Percentiles rank a stretch among this genome's conserved stretches.
Evolutionary conservation across 1,140 invertebrate genomes (phyloP).

Genomic region (Nomia melanderi): DNA sequence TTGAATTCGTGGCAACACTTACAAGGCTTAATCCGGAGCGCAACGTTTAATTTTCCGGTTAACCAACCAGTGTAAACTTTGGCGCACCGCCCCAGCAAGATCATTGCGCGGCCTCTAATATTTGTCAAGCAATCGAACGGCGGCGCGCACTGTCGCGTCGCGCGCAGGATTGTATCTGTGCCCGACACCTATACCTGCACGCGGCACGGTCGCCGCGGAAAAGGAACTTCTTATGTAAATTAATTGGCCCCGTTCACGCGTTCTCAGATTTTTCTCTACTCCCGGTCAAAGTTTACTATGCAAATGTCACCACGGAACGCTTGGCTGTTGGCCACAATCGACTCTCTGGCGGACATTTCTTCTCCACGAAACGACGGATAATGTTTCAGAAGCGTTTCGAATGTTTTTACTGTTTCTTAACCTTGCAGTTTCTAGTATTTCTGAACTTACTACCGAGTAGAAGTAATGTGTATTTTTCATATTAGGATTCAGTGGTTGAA

Average conservation of each 20-base stretch:
- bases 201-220: background rate
- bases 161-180: background rate
- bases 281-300: background rate
- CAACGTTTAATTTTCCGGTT: slow-evolving; percentile 52
- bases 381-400: no score
- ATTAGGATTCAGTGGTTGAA: no score
- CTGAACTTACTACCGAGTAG: no score
- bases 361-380: no score
- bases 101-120: slow-evolving; percentile 40
- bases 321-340: no score
- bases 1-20: slow-evolving; percentile 31
- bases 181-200: background rate
- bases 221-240: background rate
- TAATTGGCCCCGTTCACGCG: background rate
- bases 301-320: background rate
- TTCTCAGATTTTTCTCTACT: background rate
- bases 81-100: slow-evolving; percentile 17
- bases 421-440: no score
- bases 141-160: no score
- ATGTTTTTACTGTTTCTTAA: no score
- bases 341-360: no score
- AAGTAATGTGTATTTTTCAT: no score
- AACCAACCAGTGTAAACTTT: slow-evolving; percentile 46
- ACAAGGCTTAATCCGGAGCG: slow-evolving; percentile 29
- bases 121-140: slow-evolving; percentile 52